These are phyloP conservation scores for Pseudopodoces humilis DNA, from an alignment of 2,113 vertebrate species.

Conservation along the genomic window DNA sequence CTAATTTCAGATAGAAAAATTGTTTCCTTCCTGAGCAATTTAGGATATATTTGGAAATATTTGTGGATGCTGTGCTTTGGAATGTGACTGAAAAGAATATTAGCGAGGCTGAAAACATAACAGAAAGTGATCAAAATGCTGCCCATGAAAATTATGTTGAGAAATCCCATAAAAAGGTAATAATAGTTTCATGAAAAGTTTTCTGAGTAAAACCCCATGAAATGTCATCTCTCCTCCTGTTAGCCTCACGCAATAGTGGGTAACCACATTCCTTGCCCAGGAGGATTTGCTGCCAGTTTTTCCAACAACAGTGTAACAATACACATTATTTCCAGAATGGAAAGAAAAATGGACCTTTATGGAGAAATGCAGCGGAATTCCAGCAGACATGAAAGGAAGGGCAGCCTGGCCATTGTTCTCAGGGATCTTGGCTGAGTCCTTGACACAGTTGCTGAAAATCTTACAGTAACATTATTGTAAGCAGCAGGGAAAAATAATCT, in stretches of 20 bases:
- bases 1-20: slow-evolving; percentile 57
- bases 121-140: neutral
- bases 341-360: slow-evolving; percentile 57
- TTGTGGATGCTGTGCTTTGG: slow-evolving; percentile 23
- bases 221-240: slow-evolving; percentile 15
- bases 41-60: slow-evolving; percentile 41
- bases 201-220: slow-evolving; percentile 17
- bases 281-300: slow-evolving; percentile 49
- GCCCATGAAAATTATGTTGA: neutral
- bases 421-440: neutral
- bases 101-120: neutral
- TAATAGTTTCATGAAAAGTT: slow-evolving; percentile 12
- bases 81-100: slow-evolving; percentile 18
- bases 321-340: slow-evolving; percentile 35
- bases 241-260: neutral
- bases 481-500: slow-evolving; percentile 28
- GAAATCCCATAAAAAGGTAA: slow-evolving; percentile 7
- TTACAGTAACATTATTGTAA: slow-evolving; percentile 52
- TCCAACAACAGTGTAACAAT: slow-evolving; percentile 38
- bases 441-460: slow-evolving; percentile 16
- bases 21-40: slow-evolving; percentile 61
- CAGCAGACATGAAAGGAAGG: neutral
- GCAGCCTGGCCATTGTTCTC: slow-evolving; percentile 14
- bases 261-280: slow-evolving; percentile 19
- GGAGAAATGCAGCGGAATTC: slow-evolving; percentile 33